Conservation (phyloP, 1,140 invertebrate genomes). For the Choristoneura fumiferana region DNA sequence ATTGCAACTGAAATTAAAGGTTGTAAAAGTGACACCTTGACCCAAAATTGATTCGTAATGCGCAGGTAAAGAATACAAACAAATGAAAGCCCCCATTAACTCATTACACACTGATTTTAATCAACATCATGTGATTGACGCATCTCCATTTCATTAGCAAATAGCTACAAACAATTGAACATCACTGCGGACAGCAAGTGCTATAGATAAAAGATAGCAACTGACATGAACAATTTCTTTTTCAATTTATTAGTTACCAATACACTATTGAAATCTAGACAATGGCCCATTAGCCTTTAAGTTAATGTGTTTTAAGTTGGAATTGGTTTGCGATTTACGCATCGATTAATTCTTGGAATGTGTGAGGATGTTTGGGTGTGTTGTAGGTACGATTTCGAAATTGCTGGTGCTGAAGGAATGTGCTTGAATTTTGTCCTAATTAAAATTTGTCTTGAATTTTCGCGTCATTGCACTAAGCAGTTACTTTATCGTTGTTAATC, state of each 20-base stretch:
- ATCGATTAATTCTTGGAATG: conserved; percentile 12
- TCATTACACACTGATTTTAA: not conserved
- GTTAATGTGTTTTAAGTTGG: not conserved
- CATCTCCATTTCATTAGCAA: conserved; percentile 17
- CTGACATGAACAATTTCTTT: conserved; percentile 17
- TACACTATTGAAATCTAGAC: not conserved
- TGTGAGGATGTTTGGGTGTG: conserved; percentile 13
- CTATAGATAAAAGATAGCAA: conserved; percentile 10
- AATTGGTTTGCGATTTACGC: conserved; percentile 3
- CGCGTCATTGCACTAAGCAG: no score
- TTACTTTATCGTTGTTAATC: no score
- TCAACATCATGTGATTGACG: conserved; percentile 1
- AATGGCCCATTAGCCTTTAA: not conserved
- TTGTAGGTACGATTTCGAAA: conserved; percentile 7
- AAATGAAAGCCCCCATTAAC: no score
- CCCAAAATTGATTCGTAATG: no score
- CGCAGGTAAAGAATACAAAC: no score
- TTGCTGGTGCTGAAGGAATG: not conserved
- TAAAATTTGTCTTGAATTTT: no score
- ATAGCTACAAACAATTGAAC: conserved; percentile 21
- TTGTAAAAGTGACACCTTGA: no score
- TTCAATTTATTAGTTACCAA: conserved; percentile 1
- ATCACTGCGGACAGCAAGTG: not conserved
- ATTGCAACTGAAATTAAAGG: no score
- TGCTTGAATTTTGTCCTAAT: no score